These are phyloP conservation scores for Ctenosaura bakeri DNA, from an alignment of 2,797 vertebrate species.

Conservation along the genomic window DNA sequence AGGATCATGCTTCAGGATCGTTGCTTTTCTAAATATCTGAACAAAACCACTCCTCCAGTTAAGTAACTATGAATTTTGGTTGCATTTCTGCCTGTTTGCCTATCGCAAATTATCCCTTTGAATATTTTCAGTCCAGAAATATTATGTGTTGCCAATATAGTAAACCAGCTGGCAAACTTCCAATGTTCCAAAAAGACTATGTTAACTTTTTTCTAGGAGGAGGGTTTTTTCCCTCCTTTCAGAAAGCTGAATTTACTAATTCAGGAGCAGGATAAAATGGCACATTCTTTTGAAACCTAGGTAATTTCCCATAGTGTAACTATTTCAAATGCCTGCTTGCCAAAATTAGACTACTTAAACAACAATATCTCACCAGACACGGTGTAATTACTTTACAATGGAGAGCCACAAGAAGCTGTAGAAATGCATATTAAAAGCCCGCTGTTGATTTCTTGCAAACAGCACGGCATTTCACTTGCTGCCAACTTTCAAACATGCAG, in stretches of 20 bases:
- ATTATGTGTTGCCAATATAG: background rate
- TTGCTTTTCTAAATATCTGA: background rate
- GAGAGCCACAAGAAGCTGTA: background rate
- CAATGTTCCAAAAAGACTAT: background rate
- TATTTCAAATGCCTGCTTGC: background rate
- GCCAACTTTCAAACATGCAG: background rate
- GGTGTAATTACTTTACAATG: background rate
- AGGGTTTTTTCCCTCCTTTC: background rate
- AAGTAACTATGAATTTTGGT: background rate
- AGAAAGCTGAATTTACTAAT: background rate
- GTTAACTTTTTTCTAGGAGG: background rate
- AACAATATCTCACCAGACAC: background rate
- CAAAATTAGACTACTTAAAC: background rate
- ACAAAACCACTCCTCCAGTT: background rate
- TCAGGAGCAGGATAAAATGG: background rate
- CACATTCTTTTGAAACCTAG: background rate
- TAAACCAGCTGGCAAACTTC: background rate
- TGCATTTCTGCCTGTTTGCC: background rate
- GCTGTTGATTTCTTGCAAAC: background rate
- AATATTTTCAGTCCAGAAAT: background rate
- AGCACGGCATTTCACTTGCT: background rate
- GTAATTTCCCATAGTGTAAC: background rate
- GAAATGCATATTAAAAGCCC: conserved; percentile 5
- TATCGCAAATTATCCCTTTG: background rate
- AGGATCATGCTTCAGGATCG: background rate